Base-by-base conservation (phyloP, 2,888 invertebrate species). In the Dolomedes plantarius region DNA sequence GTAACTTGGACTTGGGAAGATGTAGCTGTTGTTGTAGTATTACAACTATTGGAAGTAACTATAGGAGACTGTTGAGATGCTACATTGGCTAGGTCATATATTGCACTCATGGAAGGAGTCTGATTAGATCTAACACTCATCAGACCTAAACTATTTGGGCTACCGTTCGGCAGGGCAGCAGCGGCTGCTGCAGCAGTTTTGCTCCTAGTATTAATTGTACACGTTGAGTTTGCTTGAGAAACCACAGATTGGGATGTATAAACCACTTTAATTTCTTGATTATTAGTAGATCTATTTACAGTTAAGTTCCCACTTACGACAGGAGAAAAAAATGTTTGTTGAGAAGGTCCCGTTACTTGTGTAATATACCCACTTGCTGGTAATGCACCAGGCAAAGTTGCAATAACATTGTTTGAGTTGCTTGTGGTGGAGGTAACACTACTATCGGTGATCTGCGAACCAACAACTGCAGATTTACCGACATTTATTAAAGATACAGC, bases 11-110 rank as follows among this genome's bases (percentile, higher is more conserved):
- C 41, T 62, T 74, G 78, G n/a, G 86, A 67, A n/a, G 86, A 28
- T 23, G 69, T 73, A 23, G 80, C 62, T n/a, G 69, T 73, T 19
- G 80, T 36, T 3, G 86, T 75, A 16, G 80, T 72, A 31, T 68
- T 56, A 50, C 80, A 80, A 1, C 75, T 75, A 81, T 87, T 87
- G 72, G 83, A 46, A 80, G 90, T 90, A 50, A 89, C 88, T 46
- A 90, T 83, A 19, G 90, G 90, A 85, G 90, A 89, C 82, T 90
- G 90, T 85, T 90, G 90, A 32, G 90, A 90, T 67, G 90, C 90
- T 65, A 90, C 89, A 71, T 88, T 90, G 6, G 90, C 90, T 78
- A 90, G 88, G 86, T 90, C 90, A 82, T 90, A 90, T 75, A 90
- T 90, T 46, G 90, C 90, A 89, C 89, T 89, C 73, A 89, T 88